phyloP scores from a whole-genome alignment of 1,140 invertebrate genomes.

The Drosophila navojoa region DNA sequence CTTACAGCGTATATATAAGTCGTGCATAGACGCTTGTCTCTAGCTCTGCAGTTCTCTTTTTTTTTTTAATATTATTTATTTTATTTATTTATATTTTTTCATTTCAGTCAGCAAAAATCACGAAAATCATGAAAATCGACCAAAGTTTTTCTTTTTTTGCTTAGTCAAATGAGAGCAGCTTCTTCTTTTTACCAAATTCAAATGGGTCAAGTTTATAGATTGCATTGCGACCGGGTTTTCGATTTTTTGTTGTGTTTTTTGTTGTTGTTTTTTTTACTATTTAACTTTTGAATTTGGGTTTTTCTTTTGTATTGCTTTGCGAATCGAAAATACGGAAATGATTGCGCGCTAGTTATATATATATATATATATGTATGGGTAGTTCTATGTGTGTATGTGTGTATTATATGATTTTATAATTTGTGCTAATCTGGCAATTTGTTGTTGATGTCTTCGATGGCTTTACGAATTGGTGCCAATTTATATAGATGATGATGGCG shows the following conservation, averaged over 20 bases:
- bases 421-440: constrained; percentile 51
- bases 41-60: too few species aligned
- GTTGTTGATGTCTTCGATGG: neutral
- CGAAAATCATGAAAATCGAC: constrained; percentile 53
- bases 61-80: too few species aligned
- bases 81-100: neutral
- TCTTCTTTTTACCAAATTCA: constrained; percentile 49
- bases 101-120: constrained; percentile 43
- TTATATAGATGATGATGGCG: constrained; percentile 12
- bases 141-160: constrained; percentile 28
- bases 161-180: constrained; percentile 24
- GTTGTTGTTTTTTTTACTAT: neutral
- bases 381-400: neutral
- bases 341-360: constrained; percentile 18
- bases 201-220: constrained; percentile 81
- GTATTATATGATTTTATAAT: constrained; percentile 6
- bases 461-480: constrained; percentile 44
- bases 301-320: constrained; percentile 19
- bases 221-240: constrained; percentile 64
- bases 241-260: too few species aligned
- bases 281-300: neutral
- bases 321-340: constrained; percentile 53
- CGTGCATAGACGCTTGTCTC: neutral
- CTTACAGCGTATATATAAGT: constrained; percentile 1
- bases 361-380: constrained; percentile 7